phyloP scores from a whole-genome alignment of 2,113 vertebrate genomes.

The Tylochromis polylepis region DNA sequence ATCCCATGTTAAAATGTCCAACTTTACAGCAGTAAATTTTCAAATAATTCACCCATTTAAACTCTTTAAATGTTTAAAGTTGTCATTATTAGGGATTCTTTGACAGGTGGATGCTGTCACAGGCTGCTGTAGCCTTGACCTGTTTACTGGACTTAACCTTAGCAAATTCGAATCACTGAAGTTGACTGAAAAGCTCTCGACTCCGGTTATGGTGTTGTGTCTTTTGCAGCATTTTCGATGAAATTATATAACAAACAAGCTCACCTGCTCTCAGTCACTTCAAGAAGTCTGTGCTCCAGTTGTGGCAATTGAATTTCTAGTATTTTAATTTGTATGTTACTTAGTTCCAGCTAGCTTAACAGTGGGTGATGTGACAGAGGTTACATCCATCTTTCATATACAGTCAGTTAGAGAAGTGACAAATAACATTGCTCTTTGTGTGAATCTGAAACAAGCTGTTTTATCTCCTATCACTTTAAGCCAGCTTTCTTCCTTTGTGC shows the following conservation, averaged over 20 bases:
- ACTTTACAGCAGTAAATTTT: not conserved
- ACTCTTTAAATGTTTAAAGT: not conserved
- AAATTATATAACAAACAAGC: not conserved
- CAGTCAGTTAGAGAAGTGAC: not conserved
- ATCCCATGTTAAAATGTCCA: not conserved
- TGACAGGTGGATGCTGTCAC: not conserved
- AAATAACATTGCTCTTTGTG: not conserved
- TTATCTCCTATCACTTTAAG: not conserved
- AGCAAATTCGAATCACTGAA: not conserved
- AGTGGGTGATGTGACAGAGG: not conserved
- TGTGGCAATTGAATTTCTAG: not conserved
- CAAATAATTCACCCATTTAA: not conserved
- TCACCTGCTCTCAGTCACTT: fast-evolving
- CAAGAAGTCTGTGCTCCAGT: not conserved
- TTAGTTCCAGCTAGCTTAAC: not conserved
- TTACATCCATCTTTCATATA: not conserved
- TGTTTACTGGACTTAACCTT: not conserved
- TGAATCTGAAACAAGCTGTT: not conserved
- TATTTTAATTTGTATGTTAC: not conserved
- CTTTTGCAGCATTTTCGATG: not conserved
- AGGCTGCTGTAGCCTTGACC: not conserved
- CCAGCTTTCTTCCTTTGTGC: not conserved
- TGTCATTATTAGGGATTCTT: fast-evolving
- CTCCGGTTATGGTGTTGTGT: not conserved
- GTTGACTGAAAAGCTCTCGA: not conserved